Conservation (phyloP, 1,140 invertebrate species). For the Heliothis subflexa region DNA sequence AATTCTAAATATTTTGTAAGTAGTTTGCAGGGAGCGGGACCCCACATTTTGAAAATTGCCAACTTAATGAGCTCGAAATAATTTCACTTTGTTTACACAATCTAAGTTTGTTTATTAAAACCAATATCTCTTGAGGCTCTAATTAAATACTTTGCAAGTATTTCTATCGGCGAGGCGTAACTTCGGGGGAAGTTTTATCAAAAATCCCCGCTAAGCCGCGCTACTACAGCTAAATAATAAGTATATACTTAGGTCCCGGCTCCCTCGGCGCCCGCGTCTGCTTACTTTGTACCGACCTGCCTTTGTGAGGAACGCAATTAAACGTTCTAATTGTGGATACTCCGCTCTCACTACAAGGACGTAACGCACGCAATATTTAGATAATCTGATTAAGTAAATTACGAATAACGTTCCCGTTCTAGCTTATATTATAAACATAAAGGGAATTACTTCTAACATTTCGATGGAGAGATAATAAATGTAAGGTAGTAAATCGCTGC, state of each 20-base stretch:
- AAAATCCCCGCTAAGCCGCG: not conserved
- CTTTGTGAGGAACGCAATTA: not conserved
- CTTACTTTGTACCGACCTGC: not conserved
- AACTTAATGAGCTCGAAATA: constrained; percentile 29
- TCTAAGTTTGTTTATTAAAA: constrained; percentile 46
- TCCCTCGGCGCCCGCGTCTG: not conserved
- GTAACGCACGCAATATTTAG: not conserved
- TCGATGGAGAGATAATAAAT: constrained; percentile 1
- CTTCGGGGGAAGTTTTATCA: not conserved
- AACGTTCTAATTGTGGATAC: not conserved
- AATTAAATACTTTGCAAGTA: constrained; percentile 35
- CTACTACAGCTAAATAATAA: not conserved
- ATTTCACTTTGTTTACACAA: constrained; percentile 18
- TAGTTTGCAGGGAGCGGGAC: constrained; percentile 12
- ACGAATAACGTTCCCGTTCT: too few relatives aligned
- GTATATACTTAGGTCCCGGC: not conserved
- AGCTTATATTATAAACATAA: too few relatives aligned
- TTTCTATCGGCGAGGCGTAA: not conserved
- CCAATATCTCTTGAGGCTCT: constrained; percentile 21
- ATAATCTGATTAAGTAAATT: too few relatives aligned
- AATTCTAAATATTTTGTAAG: constrained; percentile 34
- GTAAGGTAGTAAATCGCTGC: constrained; percentile 11
- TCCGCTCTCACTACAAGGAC: not conserved
- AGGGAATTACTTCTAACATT: not conserved
- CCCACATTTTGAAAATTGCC: constrained; percentile 30